A percentile compares a stretch with the other conserved stretches of the same genome.
Evolutionary conservation across 2,888 invertebrate genomes (phyloP).

Genomic region (Notodonta dromedarius): DNA sequence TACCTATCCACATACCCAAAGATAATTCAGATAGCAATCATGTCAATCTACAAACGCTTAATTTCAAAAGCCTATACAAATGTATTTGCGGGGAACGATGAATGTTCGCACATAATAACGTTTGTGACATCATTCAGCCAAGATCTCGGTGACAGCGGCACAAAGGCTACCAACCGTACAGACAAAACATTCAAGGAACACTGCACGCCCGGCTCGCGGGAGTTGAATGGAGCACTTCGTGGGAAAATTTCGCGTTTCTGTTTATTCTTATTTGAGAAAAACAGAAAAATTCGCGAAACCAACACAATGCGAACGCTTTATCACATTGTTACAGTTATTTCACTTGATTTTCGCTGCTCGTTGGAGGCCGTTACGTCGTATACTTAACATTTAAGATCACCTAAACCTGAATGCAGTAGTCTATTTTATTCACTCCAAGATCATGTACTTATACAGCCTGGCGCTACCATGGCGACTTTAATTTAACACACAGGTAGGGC

Average conservation of each 20-base stretch:
- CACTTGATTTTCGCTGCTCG: slow-evolving; percentile 26
- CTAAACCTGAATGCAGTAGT: neutral
- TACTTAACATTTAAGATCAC: slow-evolving; percentile 12
- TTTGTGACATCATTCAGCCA: slow-evolving; percentile 52
- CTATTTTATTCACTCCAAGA: no score
- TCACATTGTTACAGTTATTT: slow-evolving; percentile 48
- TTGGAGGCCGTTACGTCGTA: slow-evolving; percentile 28
- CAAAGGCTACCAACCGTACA: slow-evolving; percentile 57
- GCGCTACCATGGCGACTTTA: no score
- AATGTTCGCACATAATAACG: slow-evolving; percentile 46
- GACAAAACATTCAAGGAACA: slow-evolving; percentile 61
- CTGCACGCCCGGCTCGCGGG: slow-evolving; percentile 50
- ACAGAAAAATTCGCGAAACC: slow-evolving; percentile 57
- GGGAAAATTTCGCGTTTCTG: slow-evolving; percentile 64
- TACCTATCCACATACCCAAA: neutral
- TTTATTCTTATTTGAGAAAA: slow-evolving; percentile 54
- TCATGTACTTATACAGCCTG: no score
- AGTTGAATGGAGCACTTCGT: slow-evolving; percentile 63
- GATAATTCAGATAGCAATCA: slow-evolving; percentile 1
- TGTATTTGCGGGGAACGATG: slow-evolving; percentile 36
- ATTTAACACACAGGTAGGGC: no score
- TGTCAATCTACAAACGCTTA: slow-evolving; percentile 2
- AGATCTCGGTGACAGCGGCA: slow-evolving; percentile 54
- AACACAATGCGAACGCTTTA: slow-evolving; percentile 53
- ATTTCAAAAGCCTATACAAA: slow-evolving; percentile 14